These are phyloP conservation scores for Gadus macrocephalus DNA, from an alignment of 2,113 vertebrate genomes.

Conservation along the genomic window DNA sequence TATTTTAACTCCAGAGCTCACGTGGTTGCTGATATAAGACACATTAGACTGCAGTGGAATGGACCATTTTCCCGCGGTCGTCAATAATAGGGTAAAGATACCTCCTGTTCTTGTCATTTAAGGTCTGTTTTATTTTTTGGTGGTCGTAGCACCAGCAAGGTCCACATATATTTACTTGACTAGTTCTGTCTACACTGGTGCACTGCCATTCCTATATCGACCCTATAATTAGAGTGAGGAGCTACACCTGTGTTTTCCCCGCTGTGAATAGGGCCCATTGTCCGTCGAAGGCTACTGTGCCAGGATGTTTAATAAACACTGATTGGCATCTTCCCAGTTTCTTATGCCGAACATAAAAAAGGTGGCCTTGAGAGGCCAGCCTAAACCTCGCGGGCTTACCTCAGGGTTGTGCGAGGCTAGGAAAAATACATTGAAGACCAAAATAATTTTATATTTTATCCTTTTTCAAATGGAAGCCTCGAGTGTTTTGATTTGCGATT, in stretches of 20 bases:
- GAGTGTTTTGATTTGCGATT: background rate
- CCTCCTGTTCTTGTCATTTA: too few relatives aligned
- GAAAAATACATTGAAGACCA: background rate
- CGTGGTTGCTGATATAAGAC: slow-evolving; percentile 24
- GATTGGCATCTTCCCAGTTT: slow-evolving; percentile 17
- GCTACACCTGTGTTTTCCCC: too few relatives aligned
- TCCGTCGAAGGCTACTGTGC: background rate
- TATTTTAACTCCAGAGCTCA: slow-evolving; percentile 56
- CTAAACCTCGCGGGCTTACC: too few relatives aligned
- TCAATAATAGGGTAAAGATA: too few relatives aligned
- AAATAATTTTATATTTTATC: background rate
- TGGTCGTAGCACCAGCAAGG: too few relatives aligned
- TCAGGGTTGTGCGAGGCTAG: background rate
- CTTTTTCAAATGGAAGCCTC: background rate
- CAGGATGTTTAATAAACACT: slow-evolving; percentile 1
- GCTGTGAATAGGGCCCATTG: slow-evolving; percentile 12
- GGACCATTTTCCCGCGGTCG: background rate
- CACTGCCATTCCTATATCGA: too few relatives aligned
- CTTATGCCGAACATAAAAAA: slow-evolving; percentile 14
- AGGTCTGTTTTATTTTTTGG: too few relatives aligned
- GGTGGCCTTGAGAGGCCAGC: background rate
- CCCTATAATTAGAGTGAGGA: too few relatives aligned
- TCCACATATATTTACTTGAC: too few relatives aligned
- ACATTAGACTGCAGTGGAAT: slow-evolving; percentile 41
- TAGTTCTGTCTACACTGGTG: too few relatives aligned